Evolutionary conservation across 1,140 invertebrate genomes (phyloP), one percentile per base, ranked within the genome.

Genomic region (Ceratosolen fusciceps): DNA sequence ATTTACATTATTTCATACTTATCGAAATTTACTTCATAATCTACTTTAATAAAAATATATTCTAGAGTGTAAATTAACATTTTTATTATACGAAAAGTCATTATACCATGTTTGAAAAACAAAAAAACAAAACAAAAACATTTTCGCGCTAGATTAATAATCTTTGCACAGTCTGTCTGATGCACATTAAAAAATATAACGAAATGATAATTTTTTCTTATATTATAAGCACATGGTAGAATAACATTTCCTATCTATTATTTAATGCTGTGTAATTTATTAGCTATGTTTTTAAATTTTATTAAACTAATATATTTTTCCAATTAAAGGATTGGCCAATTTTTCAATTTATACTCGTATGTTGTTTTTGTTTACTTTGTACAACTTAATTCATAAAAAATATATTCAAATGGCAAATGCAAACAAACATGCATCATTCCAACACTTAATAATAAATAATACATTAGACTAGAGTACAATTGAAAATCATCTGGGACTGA

Each of bases 401-500:
- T 62, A 54, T 34, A 62, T 72, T 29, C 19, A 31, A 52, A 58
- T 62, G 43, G 52, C 58, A 74, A 68, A 79, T 74, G 49, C 70
- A 79, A 77, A 79, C 60, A 79, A 79, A 79, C 77, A 79, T 79
- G 77, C 77, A 79, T 79, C 34, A 26, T 74, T 70, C 49, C 52
- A 79, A 74, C 62, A 73, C 68, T 79, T 73, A 72, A 60, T 77
- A 77, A 77, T 67, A 0, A 70, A 60, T 77, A 77, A 77, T 67
- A 0, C 56, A 60, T 74, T 60, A 71, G 1, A 16, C 19, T 39
- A 60, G 21, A 72, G 31, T 71, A 73, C 21, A 79, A 79, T 68
- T 65, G 2, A 65, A 74, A 47, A 54, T 54, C 56, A 68, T 79
- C 72, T 43, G 62, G 47, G 47, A 73, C 39, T 65, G 47, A 73